Evolutionary conservation across 2,797 vertebrate genomes (phyloP).

Genomic region (Remorina albescens): DNA sequence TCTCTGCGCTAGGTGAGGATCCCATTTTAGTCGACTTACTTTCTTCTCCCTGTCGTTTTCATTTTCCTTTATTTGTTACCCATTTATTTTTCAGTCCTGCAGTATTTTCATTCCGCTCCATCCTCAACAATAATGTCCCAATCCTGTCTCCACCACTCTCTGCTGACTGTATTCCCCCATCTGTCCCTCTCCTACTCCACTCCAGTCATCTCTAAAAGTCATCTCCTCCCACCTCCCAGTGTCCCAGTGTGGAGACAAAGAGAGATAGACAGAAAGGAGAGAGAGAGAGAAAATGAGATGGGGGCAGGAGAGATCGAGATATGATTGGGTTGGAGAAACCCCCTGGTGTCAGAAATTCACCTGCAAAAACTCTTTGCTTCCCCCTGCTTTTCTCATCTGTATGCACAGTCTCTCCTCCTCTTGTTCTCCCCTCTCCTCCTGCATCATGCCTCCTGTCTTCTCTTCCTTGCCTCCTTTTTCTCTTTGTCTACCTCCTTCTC

Average conservation of each 20-base stretch:
- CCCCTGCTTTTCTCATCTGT: constrained; percentile 84
- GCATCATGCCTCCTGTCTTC: constrained; percentile 71
- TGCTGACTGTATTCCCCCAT: constrained; percentile 69
- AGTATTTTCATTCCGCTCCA: constrained; percentile 47
- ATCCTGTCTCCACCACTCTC: constrained; percentile 50
- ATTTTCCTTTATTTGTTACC: constrained; percentile 38
- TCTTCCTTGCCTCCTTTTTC: constrained; percentile 44
- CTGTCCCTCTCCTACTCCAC: constrained; percentile 69
- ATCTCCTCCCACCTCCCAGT: constrained; percentile 72
- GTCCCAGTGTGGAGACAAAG: constrained; percentile 56
- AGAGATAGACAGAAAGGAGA: constrained; percentile 24
- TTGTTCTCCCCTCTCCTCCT: constrained; percentile 67
- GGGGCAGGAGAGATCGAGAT: constrained; percentile 61
- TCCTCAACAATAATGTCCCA: constrained; percentile 48
- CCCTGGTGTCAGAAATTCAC: constrained; percentile 83
- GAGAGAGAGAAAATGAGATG: constrained; percentile 48
- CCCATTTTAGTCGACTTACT: constrained; percentile 51
- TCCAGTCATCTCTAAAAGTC: constrained; percentile 76
- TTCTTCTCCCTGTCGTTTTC: constrained; percentile 41
- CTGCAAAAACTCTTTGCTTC: constrained; percentile 80
- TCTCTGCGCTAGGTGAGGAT: constrained; percentile 53
- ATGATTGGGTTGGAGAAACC: constrained; percentile 80
- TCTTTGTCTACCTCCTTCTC: constrained; percentile 32
- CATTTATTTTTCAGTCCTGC: constrained; percentile 30
- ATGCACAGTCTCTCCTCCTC: constrained; percentile 76